Evolutionary conservation across 2,888 invertebrate genomes (phyloP).

Genomic region (Tupiocoris notatus): DNA sequence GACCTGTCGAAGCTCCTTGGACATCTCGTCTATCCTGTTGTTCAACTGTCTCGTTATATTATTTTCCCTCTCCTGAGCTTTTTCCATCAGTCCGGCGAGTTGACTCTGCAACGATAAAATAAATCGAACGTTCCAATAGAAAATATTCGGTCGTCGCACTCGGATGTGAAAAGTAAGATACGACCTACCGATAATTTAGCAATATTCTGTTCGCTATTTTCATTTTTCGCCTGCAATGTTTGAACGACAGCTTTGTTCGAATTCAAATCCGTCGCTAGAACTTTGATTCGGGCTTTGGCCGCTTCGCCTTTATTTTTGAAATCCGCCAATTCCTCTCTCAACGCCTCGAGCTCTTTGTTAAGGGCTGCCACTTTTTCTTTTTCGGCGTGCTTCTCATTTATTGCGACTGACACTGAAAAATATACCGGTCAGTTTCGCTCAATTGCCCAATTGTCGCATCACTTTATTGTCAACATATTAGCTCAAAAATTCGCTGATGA

Average conservation of each 20-base stretch:
- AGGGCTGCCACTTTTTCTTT: slow-evolving; percentile 57
- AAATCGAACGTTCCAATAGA: background rate
- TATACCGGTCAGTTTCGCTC: too few relatives aligned
- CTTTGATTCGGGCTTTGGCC: slow-evolving; percentile 66
- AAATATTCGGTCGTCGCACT: background rate
- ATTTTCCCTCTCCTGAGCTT: slow-evolving; percentile 44
- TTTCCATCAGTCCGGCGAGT: slow-evolving; percentile 43
- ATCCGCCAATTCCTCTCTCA: slow-evolving; percentile 61
- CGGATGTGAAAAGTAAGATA: too few relatives aligned
- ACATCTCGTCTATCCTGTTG: slow-evolving; percentile 38
- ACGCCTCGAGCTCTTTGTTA: slow-evolving; percentile 60
- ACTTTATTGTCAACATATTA: too few relatives aligned
- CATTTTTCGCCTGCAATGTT: slow-evolving; percentile 63
- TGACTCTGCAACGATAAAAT: slow-evolving; percentile 39
- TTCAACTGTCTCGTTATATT: slow-evolving; percentile 34
- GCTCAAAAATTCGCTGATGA: too few relatives aligned
- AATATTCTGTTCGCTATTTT: slow-evolving; percentile 64
- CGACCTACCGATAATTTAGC: slow-evolving; percentile 58
- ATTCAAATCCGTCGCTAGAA: slow-evolving; percentile 65
- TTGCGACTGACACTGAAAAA: slow-evolving; percentile 39
- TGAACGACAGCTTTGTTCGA: slow-evolving; percentile 62
- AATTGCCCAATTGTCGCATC: too few relatives aligned
- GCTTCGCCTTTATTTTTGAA: slow-evolving; percentile 65
- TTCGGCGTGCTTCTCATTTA: slow-evolving; percentile 45
- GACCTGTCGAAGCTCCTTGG: slow-evolving; percentile 44